These are phyloP conservation scores for Sardinella longiceps DNA, from an alignment of 2,797 vertebrate species.

Conservation along the genomic window DNA sequence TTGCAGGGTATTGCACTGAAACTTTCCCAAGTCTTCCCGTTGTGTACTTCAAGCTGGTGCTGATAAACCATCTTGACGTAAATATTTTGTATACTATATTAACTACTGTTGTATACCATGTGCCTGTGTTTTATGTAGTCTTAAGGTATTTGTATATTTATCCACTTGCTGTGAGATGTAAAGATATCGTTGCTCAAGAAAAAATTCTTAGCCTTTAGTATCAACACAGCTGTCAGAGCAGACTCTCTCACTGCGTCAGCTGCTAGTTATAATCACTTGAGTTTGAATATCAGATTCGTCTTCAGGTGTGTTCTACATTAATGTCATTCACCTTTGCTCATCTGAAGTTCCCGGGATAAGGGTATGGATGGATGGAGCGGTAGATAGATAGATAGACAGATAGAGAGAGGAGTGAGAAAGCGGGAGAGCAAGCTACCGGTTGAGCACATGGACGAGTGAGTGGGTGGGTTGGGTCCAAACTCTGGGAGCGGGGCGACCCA, in stretches of 20 bases:
- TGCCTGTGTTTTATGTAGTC: neutral
- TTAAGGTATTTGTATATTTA: slow-evolving; percentile 13
- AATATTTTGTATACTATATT: slow-evolving; percentile 15
- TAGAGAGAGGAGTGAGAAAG: neutral
- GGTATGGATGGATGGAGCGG: neutral
- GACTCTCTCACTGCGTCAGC: neutral
- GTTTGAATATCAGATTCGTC: neutral
- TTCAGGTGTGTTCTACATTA: neutral
- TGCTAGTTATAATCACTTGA: neutral
- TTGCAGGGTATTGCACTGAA: neutral
- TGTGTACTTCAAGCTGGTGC: neutral
- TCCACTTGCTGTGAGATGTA: neutral
- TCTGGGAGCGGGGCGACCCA: slow-evolving; percentile 76
- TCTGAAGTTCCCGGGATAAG: neutral
- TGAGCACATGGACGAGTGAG: slow-evolving; percentile 1
- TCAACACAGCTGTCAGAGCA: slow-evolving; percentile 17
- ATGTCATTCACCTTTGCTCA: neutral
- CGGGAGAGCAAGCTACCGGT: slow-evolving; percentile 8
- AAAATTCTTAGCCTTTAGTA: neutral
- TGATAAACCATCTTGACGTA: slow-evolving; percentile 7
- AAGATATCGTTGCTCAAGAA: neutral
- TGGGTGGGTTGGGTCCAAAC: slow-evolving; percentile 44
- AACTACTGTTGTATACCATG: slow-evolving; percentile 15
- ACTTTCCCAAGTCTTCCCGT: neutral
- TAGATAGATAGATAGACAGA: neutral